Evolutionary conservation across 2,888 invertebrate species (phyloP).

Genomic region (Diogma glabrata): DNA sequence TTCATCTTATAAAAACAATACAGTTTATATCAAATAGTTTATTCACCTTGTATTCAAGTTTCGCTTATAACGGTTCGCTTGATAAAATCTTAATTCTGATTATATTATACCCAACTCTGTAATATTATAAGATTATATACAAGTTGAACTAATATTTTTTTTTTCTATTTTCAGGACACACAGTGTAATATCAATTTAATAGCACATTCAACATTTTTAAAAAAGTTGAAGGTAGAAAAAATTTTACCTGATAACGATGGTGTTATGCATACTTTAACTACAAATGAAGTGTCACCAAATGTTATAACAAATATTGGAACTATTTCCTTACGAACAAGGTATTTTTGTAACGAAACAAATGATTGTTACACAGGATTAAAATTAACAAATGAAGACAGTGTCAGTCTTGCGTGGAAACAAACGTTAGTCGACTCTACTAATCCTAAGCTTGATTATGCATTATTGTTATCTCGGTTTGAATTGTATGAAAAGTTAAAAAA

Average conservation of each 20-base stretch:
- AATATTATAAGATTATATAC: too few relatives aligned
- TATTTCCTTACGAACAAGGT: conserved; percentile 60
- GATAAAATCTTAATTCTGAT: too few relatives aligned
- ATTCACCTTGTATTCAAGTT: too few relatives aligned
- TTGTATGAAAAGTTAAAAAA: conserved; percentile 31
- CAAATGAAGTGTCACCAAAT: conserved; percentile 38
- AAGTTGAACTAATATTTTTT: too few relatives aligned
- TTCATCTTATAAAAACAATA: too few relatives aligned
- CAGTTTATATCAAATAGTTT: too few relatives aligned
- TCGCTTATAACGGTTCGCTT: too few relatives aligned
- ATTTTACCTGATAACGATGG: conserved; percentile 47
- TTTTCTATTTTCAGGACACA: conserved; percentile 52
- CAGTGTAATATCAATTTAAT: conserved; percentile 63
- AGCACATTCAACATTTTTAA: conserved; percentile 69
- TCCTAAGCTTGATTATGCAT: conserved; percentile 19
- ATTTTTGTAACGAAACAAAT: conserved; percentile 46
- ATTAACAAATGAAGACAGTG: neutral
- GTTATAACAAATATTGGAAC: conserved; percentile 43
- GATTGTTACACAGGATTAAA: conserved; percentile 46
- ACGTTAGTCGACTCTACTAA: conserved; percentile 15
- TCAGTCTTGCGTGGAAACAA: neutral
- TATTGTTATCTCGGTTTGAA: conserved; percentile 30
- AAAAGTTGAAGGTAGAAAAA: conserved; percentile 58
- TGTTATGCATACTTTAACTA: conserved; percentile 41
- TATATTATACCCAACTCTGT: too few relatives aligned